Percentiles rank a stretch among this genome's conserved stretches.
Evolutionary conservation across 2,797 vertebrate species (phyloP).

Genomic region (Prionace glauca): DNA sequence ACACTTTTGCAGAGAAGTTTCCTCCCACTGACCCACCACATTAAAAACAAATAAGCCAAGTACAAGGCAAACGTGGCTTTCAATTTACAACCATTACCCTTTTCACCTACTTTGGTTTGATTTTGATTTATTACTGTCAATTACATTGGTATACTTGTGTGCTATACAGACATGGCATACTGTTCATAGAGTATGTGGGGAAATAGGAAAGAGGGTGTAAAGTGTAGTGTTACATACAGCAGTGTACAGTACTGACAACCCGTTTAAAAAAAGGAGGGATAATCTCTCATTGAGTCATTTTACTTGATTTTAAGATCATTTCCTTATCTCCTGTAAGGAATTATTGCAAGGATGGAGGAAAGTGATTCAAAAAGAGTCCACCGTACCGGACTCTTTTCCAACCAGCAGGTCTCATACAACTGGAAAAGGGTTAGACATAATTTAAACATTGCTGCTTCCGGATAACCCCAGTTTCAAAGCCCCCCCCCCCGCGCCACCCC

Average conservation of each 20-base stretch:
- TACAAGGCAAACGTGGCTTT: neutral
- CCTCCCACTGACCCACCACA: neutral
- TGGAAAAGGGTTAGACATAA: neutral
- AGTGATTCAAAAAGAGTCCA: neutral
- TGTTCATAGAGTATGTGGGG: too few species aligned
- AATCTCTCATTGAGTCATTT: neutral
- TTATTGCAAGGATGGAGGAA: neutral
- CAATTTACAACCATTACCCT: neutral
- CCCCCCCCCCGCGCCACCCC: too few species aligned
- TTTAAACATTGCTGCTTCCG: neutral
- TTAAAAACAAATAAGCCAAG: neutral
- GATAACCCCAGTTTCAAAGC: neutral
- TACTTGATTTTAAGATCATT: neutral
- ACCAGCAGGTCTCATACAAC: too few species aligned
- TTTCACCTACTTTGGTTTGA: neutral
- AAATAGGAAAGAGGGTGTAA: too few species aligned
- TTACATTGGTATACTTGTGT: too few species aligned
- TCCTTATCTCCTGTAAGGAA: neutral
- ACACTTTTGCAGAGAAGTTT: neutral
- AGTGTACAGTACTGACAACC: neutral
- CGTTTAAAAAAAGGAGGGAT: neutral
- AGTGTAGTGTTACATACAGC: too few species aligned
- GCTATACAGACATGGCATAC: too few species aligned
- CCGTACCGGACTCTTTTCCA: too few species aligned
- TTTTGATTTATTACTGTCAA: too few species aligned